A percentile compares a stretch with the other conserved stretches of the same genome.
phyloP scores from a whole-genome alignment of 2,888 invertebrate species.

The Thysanoteuthis rhombus region DNA sequence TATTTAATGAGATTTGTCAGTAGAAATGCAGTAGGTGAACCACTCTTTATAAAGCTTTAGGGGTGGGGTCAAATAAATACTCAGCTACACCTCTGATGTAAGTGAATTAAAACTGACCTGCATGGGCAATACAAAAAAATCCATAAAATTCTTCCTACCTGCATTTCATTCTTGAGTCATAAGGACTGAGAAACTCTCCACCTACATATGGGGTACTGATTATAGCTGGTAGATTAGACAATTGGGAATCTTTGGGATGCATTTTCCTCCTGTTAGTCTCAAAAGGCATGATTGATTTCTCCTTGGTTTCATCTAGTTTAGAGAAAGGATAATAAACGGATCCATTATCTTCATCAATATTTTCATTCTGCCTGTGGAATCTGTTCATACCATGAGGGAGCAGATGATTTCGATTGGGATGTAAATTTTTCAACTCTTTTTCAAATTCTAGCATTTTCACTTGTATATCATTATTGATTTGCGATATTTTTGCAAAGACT shows the following conservation, averaged over 20 bases:
- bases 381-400: not conserved
- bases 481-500: not conserved
- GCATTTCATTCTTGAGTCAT: not conserved
- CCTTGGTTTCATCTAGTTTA: not conserved
- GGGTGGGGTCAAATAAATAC: no score
- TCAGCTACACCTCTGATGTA: no score
- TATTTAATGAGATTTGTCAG: no score
- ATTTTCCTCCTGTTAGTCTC: not conserved
- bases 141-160: not conserved
- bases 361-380: not conserved
- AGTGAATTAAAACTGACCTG: no score
- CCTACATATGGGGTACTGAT: not conserved
- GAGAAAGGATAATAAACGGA: not conserved
- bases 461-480: not conserved
- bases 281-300: not conserved
- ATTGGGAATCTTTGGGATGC: not conserved
- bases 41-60: no score
- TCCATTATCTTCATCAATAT: not conserved
- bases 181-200: not conserved
- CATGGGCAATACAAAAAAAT: not conserved
- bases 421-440: not conserved
- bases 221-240: not conserved
- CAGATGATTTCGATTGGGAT: not conserved
- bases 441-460: not conserved
- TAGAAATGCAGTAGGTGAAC: no score